Conservation (phyloP, 2,888 invertebrate genomes). For the Drosophila kanekoi region DNA sequence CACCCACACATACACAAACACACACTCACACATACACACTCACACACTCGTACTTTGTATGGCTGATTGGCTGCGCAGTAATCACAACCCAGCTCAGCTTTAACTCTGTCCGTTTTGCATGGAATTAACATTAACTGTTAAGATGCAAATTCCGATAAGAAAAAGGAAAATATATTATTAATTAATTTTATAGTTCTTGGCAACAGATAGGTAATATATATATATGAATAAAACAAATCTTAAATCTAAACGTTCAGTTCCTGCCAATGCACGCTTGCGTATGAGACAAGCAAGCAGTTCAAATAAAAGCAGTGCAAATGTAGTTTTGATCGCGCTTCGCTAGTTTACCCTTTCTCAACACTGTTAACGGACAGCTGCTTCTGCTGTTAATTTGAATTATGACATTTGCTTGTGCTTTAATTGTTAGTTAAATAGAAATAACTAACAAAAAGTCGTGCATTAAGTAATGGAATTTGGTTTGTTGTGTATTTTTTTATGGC, state of each 20-base stretch:
- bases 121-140: constrained; percentile 29
- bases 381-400: constrained; percentile 1
- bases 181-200: not conserved
- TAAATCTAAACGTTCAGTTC: too few relatives aligned
- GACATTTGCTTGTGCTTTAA: too few relatives aligned
- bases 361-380: not conserved
- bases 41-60: constrained; percentile 14
- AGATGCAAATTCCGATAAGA: constrained; percentile 2
- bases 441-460: too few relatives aligned
- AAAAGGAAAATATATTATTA: not conserved
- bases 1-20: not conserved
- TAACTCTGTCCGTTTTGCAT: constrained; percentile 23
- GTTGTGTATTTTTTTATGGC: too few relatives aligned
- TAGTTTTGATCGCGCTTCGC: not conserved
- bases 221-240: not conserved
- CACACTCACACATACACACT: not conserved
- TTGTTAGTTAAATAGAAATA: too few relatives aligned
- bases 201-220: not conserved
- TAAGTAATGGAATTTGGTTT: too few relatives aligned
- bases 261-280: too few relatives aligned
- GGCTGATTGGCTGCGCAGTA: constrained; percentile 43
- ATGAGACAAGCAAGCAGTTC: not conserved
- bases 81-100: constrained; percentile 26
- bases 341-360: not conserved
- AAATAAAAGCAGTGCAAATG: not conserved